Conservation (phyloP, 1,140 invertebrate genomes). For the Alviniconcha marisindica region DNA sequence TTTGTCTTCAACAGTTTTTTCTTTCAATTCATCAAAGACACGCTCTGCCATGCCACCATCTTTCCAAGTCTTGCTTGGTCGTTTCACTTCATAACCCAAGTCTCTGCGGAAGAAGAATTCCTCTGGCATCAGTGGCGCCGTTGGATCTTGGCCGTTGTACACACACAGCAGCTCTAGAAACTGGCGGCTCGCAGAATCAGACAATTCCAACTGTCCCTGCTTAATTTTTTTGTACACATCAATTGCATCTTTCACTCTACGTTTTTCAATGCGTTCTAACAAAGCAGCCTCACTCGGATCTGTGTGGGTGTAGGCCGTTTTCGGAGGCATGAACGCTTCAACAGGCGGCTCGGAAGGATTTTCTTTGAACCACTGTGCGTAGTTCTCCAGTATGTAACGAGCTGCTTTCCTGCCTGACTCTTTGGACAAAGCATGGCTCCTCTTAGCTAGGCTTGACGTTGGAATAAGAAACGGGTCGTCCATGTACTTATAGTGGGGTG, state of each 20-base stretch:
- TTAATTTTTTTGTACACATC: conserved; percentile 28
- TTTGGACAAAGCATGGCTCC: conserved; percentile 26
- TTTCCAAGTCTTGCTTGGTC: conserved; percentile 25
- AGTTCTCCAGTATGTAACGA: conserved; percentile 28
- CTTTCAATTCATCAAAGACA: conserved; percentile 23
- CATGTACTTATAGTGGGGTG: conserved; percentile 31
- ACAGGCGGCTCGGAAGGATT: conserved; percentile 21
- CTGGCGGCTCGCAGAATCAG: neutral
- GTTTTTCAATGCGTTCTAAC: conserved; percentile 30
- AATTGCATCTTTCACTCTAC: conserved; percentile 28
- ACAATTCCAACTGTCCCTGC: neutral
- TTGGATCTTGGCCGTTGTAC: conserved; percentile 27
- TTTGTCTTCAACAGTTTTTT: neutral
- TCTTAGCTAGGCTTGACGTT: neutral
- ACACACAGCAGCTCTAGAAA: conserved; percentile 31
- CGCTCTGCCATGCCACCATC: conserved; percentile 27
- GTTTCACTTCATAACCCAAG: neutral
- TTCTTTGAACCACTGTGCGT: conserved; percentile 27
- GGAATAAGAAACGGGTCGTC: conserved; percentile 31
- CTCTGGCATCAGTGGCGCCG: conserved; percentile 13
- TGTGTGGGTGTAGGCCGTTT: neutral
- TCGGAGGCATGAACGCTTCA: conserved; percentile 33
- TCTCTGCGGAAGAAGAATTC: conserved; percentile 27
- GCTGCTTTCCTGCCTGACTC: conserved; percentile 33
- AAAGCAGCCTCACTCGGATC: conserved; percentile 1